Conservation (phyloP, 2,797 vertebrate species). For the Hoplostethus atlanticus region DNA sequence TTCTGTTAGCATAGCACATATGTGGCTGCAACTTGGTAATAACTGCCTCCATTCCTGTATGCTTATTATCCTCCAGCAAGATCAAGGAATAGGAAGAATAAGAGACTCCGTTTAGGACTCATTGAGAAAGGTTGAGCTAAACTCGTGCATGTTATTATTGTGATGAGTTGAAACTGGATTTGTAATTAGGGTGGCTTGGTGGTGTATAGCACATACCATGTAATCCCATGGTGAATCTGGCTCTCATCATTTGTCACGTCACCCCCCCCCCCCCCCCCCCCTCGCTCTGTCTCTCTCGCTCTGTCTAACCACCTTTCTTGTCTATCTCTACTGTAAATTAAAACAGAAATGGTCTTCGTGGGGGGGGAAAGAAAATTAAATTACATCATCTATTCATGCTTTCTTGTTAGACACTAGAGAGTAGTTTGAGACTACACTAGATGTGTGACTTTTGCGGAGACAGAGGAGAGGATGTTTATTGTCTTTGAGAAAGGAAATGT, state of each 20-base stretch:
- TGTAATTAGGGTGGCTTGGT: background rate
- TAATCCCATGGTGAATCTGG: no score
- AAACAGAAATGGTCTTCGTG: slow-evolving; percentile 1
- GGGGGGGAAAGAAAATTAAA: slow-evolving; percentile 1
- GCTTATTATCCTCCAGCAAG: background rate
- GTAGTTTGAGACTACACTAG: slow-evolving; percentile 9
- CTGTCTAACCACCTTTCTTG: background rate
- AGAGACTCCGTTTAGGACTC: background rate
- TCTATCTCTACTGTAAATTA: slow-evolving; percentile 17
- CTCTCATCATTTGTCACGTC: no score
- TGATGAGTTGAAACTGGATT: background rate
- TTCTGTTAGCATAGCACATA: background rate
- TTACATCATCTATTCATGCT: slow-evolving; percentile 11
- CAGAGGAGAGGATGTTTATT: slow-evolving; percentile 43
- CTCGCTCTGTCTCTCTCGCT: background rate
- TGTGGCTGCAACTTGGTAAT: background rate
- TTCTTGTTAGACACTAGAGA: slow-evolving; percentile 7
- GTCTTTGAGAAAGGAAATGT: slow-evolving; percentile 64
- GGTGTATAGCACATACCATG: no score
- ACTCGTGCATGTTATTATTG: background rate
- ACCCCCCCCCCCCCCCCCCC: no score
- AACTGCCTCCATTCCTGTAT: background rate
- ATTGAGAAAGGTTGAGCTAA: background rate
- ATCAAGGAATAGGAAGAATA: background rate
- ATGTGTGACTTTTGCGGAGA: slow-evolving; percentile 27